Base-by-base conservation (phyloP, 64 coral and sea anemone species). In the Anthopleura sola region DNA sequence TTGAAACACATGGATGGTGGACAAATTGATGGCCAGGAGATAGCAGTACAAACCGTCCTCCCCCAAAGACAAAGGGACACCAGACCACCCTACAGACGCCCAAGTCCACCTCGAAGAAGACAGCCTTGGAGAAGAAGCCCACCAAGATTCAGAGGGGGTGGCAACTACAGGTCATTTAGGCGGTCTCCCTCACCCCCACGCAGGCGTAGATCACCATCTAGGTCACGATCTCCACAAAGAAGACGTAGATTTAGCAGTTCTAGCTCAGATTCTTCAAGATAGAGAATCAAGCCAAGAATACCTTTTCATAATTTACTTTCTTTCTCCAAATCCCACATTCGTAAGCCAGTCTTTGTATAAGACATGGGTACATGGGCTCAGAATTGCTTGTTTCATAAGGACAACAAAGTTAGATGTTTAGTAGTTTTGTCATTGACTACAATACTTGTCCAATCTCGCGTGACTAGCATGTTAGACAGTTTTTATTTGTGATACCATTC, bases 1-100 rank as follows among this genome's bases (percentile, higher is more conserved):
- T 53, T 99, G 37, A 95, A 95, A 60, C 97, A 99, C 74, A 99
- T 99, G 97, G 92, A 99, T 38, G 97, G 97, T 17, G 97, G 93
- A 3, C 97, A 99, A 49, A 94, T 99, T 32, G 97, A 99, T 36
- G 97, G 97, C 14, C 97, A 99, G 60, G 97, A 99, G 51, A 89
- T 99, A 19, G 66, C 87, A 20, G 93, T 87, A 37, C 97, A 99
- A 38, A 90, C 88, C 44, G 93, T 99, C 3, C 87, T 95, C 6
- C 89, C 93, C 11, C 90, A 81, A 33, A 84, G 96, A 40, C 92
- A 85, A 4, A 85, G 92, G 39, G 90, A 94, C 24, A 19, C 90
- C 11, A 88, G 90, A 80, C 92, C 93, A 18, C 55, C 84, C 64
- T 89, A 89, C 49, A 89, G 97, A 78, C 86, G 89, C 5, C 87